phyloP scores from a whole-genome alignment of 2,113 vertebrate genomes.

The Ranitomeya imitator region DNA sequence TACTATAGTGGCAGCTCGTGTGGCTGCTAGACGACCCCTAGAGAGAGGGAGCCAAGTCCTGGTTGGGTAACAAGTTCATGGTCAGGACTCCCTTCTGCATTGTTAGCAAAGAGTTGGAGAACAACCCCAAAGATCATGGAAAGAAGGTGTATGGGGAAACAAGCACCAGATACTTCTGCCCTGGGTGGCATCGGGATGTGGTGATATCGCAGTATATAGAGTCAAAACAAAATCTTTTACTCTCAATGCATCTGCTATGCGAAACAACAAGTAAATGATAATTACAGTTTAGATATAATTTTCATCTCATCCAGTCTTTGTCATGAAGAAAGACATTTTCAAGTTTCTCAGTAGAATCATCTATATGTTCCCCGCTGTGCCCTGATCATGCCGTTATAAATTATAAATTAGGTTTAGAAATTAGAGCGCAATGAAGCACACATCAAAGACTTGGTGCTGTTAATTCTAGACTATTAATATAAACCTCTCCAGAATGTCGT shows the following conservation, averaged over 20 bases:
- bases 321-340: slow-evolving; percentile 8
- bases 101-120: neutral
- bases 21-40: no score
- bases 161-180: neutral
- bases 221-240: slow-evolving; percentile 3
- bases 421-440: slow-evolving; percentile 24
- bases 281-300: slow-evolving; percentile 15
- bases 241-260: neutral
- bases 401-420: slow-evolving; percentile 37
- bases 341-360: neutral
- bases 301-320: neutral
- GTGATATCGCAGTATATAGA: neutral
- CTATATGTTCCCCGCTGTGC: neutral
- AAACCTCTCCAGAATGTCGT: neutral
- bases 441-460: neutral
- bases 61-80: neutral
- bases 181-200: neutral
- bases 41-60: no score
- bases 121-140: neutral
- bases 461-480: slow-evolving; percentile 24
- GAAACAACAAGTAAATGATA: slow-evolving; percentile 20
- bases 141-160: neutral
- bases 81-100: neutral
- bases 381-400: slow-evolving; percentile 29
- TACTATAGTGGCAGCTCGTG: no score